phyloP scores from a whole-genome alignment of 1,140 invertebrate species.

The Teleogryllus occipitalis region DNA sequence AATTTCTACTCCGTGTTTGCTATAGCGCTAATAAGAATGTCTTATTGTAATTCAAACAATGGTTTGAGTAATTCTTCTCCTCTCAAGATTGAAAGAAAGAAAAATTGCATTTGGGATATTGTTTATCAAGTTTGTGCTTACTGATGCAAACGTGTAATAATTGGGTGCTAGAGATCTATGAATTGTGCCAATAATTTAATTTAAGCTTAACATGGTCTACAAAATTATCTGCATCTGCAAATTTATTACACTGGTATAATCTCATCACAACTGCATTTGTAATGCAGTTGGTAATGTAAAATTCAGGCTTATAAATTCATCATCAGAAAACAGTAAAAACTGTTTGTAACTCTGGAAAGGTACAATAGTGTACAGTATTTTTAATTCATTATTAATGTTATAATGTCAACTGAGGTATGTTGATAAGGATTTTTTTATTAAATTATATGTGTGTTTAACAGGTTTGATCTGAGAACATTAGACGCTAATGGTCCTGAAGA shows the following conservation, averaged over 20 bases:
- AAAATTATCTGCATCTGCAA: no score
- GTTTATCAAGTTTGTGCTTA: neutral
- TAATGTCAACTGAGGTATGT: neutral
- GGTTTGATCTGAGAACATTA: constrained; percentile 81
- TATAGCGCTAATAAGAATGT: neutral
- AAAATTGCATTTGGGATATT: neutral
- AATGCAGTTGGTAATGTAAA: neutral
- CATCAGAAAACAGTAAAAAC: neutral
- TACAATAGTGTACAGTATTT: no score
- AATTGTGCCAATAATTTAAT: no score
- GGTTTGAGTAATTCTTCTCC: neutral
- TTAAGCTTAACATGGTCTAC: no score
- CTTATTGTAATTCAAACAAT: neutral
- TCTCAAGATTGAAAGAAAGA: constrained; percentile 14
- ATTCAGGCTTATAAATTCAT: neutral
- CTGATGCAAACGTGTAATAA: no score
- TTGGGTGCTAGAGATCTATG: no score
- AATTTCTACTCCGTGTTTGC: neutral
- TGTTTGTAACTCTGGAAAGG: neutral
- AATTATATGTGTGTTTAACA: constrained; percentile 7
- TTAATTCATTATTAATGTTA: no score
- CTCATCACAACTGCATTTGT: neutral
- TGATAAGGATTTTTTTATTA: neutral
- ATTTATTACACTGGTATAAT: no score
- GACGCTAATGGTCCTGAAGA: constrained; percentile 81